These are phyloP conservation scores for Moxostoma hubbsi DNA, from an alignment of 2,797 vertebrate species.

Conservation along the genomic window DNA sequence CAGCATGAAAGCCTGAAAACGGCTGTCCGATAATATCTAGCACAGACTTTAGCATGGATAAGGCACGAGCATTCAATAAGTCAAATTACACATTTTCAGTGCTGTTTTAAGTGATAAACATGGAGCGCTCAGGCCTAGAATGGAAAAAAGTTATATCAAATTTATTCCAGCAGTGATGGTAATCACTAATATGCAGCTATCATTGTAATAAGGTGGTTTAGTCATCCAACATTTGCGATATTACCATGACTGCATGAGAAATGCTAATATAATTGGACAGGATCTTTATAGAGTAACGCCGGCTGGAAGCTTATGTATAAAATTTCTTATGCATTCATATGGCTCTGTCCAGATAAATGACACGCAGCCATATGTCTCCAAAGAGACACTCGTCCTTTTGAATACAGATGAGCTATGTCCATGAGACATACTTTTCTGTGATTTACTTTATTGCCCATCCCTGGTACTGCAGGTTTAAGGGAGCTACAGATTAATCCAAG, in stretches of 20 bases:
- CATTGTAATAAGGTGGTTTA: slow-evolving; percentile 29
- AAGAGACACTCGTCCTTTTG: slow-evolving; percentile 31
- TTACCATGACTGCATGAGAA: slow-evolving; percentile 32
- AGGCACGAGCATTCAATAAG: slow-evolving; percentile 21
- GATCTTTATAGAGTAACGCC: neutral
- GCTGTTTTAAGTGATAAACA: slow-evolving; percentile 21
- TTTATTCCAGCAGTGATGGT: slow-evolving; percentile 40
- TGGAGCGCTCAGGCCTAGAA: slow-evolving; percentile 26
- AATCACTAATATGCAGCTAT: slow-evolving; percentile 43
- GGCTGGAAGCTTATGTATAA: neutral
- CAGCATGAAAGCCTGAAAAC: neutral
- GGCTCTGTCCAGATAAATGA: slow-evolving; percentile 39
- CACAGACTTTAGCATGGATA: slow-evolving; percentile 4
- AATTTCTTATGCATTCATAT: slow-evolving; percentile 15
- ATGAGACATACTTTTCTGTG: neutral
- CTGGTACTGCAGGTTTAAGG: slow-evolving; percentile 62
- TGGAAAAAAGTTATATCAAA: slow-evolving; percentile 25
- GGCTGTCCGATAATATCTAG: slow-evolving; percentile 22
- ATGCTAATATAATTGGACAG: slow-evolving; percentile 32
- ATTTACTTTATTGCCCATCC: slow-evolving; percentile 49
- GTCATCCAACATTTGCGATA: slow-evolving; percentile 24
- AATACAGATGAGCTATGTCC: slow-evolving; percentile 20
- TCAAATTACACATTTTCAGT: slow-evolving; percentile 29
- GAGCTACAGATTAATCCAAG: slow-evolving; percentile 53
- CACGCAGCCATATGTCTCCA: slow-evolving; percentile 35